phyloP scores from a whole-genome alignment of 2,797 vertebrate genomes.

The Xiphophorus birchmanni region DNA sequence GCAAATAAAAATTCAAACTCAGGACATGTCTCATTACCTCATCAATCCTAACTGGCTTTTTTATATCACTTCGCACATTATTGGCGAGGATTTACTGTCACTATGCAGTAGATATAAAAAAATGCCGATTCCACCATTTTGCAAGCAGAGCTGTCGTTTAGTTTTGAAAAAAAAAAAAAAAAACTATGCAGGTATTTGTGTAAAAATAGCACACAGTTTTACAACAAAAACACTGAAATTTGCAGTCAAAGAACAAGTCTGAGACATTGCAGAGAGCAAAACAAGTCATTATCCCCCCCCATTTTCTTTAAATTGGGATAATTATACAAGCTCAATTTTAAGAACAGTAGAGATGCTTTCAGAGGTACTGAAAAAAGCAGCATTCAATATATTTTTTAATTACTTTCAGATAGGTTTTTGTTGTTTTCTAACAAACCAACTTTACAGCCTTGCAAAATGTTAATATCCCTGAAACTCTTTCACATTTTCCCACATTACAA shows the following conservation, averaged over 20 bases:
- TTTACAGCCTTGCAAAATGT: background rate
- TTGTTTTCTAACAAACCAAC: background rate
- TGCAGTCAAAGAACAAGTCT: background rate
- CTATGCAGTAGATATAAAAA: background rate
- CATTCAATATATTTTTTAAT: background rate
- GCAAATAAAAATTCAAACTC: constrained; percentile 8
- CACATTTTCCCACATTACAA: background rate
- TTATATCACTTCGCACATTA: background rate
- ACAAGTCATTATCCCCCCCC: background rate
- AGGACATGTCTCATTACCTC: background rate
- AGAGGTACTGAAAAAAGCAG: background rate
- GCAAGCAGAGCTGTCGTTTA: background rate
- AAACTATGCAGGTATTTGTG: background rate
- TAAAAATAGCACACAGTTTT: background rate
- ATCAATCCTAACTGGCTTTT: background rate
- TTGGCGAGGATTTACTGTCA: background rate
- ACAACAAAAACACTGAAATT: background rate
- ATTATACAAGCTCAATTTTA: background rate
- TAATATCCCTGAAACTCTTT: background rate
- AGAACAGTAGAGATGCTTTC: background rate
- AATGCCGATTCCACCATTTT: background rate
- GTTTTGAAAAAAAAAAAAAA: background rate
- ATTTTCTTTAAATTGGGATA: background rate
- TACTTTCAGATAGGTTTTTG: background rate
- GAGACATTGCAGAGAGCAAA: background rate